Evolutionary conservation across 2,797 vertebrate species (phyloP).

Genomic region (Petrocephalus sullivani): DNA sequence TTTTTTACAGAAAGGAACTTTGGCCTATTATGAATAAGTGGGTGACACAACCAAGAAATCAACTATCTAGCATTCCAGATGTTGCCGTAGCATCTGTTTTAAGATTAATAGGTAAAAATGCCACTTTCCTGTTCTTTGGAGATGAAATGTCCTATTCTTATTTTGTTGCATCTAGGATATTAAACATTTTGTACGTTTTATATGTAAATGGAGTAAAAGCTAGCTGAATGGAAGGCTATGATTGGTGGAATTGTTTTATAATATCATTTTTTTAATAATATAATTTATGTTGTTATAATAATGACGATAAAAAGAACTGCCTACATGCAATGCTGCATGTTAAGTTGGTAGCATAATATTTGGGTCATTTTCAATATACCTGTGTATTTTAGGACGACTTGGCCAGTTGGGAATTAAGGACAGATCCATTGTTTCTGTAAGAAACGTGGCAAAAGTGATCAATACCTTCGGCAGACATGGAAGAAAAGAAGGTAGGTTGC

Average conservation of each 20-base stretch:
- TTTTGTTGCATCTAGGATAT: not conserved
- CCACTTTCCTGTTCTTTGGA: not conserved
- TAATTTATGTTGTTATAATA: not conserved
- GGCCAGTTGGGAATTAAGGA: slow-evolving; percentile 84
- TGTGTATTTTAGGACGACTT: slow-evolving; percentile 64
- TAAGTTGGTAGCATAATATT: not conserved
- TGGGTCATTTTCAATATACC: not conserved
- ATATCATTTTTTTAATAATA: too few species aligned
- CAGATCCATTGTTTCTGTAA: slow-evolving; percentile 66
- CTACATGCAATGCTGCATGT: not conserved
- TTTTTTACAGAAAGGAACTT: slow-evolving; percentile 71
- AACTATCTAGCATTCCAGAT: slow-evolving; percentile 62
- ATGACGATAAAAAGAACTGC: not conserved
- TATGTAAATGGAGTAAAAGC: too few species aligned
- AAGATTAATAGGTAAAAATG: slow-evolving; percentile 78
- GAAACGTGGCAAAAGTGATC: slow-evolving; percentile 76
- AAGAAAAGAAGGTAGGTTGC: slow-evolving; percentile 80
- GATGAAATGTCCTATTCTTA: not conserved
- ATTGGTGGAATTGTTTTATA: not conserved
- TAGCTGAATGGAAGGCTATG: too few species aligned
- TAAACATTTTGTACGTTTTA: not conserved
- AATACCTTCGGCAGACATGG: slow-evolving; percentile 78
- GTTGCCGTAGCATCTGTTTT: slow-evolving; percentile 71
- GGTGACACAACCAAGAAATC: slow-evolving; percentile 74
- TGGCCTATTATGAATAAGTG: slow-evolving; percentile 93